Evolutionary conservation across 2,888 invertebrate genomes (phyloP), one percentile per base, ranked within the genome.

Genomic region (Aricia artaxerxes): DNA sequence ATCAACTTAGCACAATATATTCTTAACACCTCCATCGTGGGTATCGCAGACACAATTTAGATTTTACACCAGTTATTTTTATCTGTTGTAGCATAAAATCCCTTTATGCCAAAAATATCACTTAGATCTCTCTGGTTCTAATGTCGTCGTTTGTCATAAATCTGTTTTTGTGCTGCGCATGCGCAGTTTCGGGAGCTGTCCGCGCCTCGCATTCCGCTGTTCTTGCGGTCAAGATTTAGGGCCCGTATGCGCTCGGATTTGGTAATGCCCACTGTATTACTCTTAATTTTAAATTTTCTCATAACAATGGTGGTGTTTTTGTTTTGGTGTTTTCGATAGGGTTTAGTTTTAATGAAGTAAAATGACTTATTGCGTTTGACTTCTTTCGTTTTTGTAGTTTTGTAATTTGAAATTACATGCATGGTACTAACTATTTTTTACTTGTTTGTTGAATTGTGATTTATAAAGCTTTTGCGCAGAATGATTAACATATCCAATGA

Each of bases 251-350:
- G 57, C 4, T 16, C 76, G 57, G 49, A 57, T 76, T 76, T 53
- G 76, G 76, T 76, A 76, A 76, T 53, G 76, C 57, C 76, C 49
- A 57, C 31, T 35, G 35, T 76, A 76, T 38, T 57, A 57, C 49
- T 76, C 49, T 53, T 76, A 53, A 53, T 76, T 57, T 76, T 76
- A 76, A 76, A 76, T 76, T 76, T 76, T 69, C 69, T 35, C 69
- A 69, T 13, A 69, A 69, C 69, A 69, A 69, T 38, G 69, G 69
- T 38, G 5, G 6, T 38, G 69, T 69, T 69, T 69, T 69, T 69
- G 13, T 38, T 69, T 69, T 69, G 69, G 38, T 38, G 69, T 38
- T 38, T 57, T 13, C 11, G 69, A 69, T 69, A 69, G 69, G 5
- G 69, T 64, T 64, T 64, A 64, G 64, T 38, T 69, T 69, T 35